phyloP scores from a whole-genome alignment of 92 coral and sea anemone species.

The Virgularia gustaviana region DNA sequence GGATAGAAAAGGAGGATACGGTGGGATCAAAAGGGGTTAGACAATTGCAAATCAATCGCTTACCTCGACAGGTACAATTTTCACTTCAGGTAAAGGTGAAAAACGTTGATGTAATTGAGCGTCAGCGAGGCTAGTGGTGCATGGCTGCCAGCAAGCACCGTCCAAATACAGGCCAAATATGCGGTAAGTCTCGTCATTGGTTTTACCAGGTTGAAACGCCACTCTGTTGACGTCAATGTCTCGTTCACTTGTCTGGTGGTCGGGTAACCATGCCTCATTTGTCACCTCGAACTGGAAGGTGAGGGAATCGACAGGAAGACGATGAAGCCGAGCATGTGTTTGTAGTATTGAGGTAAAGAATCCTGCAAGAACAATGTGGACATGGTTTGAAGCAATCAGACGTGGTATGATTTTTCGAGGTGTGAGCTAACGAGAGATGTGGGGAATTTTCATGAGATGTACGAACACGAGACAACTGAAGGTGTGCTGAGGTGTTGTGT shows the following conservation, averaged over 20 bases:
- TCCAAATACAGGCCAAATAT: conserved; percentile 88
- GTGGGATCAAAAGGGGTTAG: too few relatives aligned
- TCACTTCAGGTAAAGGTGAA: conserved; percentile 73
- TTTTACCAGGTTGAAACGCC: conserved; percentile 68
- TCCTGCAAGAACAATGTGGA: conserved; percentile 48
- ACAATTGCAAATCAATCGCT: too few relatives aligned
- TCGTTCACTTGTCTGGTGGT: conserved; percentile 60
- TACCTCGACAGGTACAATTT: conserved; percentile 71
- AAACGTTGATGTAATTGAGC: conserved; percentile 69
- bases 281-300: conserved; percentile 68
- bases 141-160: conserved; percentile 88
- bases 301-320: conserved; percentile 82
- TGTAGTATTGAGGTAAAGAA: conserved; percentile 90
- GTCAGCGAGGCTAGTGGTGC: conserved; percentile 55
- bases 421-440: background rate
- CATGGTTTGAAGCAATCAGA: background rate
- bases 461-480: too few relatives aligned
- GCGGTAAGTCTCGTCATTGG: conserved; percentile 65
- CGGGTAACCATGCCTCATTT: conserved; percentile 67
- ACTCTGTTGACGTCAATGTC: conserved; percentile 65
- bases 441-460: too few relatives aligned
- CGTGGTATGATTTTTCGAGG: background rate
- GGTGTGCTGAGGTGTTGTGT: too few relatives aligned
- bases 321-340: conserved; percentile 73
- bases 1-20: too few relatives aligned